Percentiles rank a stretch among this genome's conserved stretches.
Evolutionary conservation across 2,888 invertebrate species (phyloP).

Genomic region (Caenorhabditis becei): DNA sequence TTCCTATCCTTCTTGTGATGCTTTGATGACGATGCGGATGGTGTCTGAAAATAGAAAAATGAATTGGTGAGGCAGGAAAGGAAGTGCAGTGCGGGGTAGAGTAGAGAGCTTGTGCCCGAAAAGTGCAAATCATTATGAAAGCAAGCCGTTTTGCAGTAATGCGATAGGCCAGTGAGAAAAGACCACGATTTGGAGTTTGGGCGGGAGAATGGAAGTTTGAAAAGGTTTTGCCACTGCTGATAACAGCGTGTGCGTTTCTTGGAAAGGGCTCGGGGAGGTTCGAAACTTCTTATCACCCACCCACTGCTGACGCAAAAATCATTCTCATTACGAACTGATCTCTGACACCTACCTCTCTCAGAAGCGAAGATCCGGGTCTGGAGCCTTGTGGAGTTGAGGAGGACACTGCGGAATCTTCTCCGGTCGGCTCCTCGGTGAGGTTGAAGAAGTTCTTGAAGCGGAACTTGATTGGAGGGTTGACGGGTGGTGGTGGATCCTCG

Average conservation of each 20-base stretch:
- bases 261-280: background rate
- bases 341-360: background rate
- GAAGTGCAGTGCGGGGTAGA: no score
- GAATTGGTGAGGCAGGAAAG: background rate
- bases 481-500: constrained; percentile 3
- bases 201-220: background rate
- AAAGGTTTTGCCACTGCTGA: no score
- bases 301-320: background rate
- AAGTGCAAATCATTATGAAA: no score
- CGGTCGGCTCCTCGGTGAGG: background rate
- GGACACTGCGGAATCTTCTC: background rate
- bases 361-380: constrained; percentile 25
- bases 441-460: constrained; percentile 55
- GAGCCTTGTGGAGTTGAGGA: constrained; percentile 11
- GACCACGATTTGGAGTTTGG: no score
- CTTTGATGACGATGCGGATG: constrained; percentile 29
- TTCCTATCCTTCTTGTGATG: constrained; percentile 48
- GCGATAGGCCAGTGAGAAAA: no score
- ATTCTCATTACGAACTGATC: background rate
- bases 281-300: background rate
- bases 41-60: constrained; percentile 30
- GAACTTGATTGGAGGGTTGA: constrained; percentile 48
- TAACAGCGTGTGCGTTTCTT: background rate
- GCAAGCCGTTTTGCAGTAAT: no score
- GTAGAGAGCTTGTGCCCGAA: no score